These are phyloP conservation scores for Asteroscopus sphinx DNA, from an alignment of 2,888 invertebrate species.

Conservation along the genomic window DNA sequence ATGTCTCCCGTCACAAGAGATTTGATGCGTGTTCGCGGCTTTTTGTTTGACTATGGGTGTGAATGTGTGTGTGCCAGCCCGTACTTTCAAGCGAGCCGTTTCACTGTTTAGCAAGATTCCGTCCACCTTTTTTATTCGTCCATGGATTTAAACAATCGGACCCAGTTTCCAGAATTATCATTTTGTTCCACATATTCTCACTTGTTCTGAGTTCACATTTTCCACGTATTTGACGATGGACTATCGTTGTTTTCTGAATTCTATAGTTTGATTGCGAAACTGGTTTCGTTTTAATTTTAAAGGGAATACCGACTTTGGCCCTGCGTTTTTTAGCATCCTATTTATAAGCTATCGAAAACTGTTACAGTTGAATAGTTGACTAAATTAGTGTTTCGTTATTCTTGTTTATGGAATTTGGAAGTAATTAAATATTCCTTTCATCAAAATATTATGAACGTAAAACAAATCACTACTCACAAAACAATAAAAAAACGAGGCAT, in stretches of 20 bases:
- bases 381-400: no score
- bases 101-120: no score
- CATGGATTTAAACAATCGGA: neutral
- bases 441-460: neutral
- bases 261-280: neutral
- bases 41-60: no score
- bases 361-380: no score
- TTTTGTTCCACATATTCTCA: neutral
- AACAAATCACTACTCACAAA: conserved; percentile 15
- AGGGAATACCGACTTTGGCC: neutral
- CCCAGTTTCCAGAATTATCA: neutral
- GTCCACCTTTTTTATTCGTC: no score
- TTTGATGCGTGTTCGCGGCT: no score
- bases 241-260: neutral
- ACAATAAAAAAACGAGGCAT: conserved; percentile 31
- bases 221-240: neutral
- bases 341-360: no score
- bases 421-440: neutral
- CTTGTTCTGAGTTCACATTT: no score
- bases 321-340: neutral
- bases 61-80: no score
- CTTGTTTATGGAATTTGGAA: neutral
- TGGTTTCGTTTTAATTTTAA: neutral
- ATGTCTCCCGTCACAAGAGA: no score
- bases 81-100: no score